Evolutionary conservation across 2,797 vertebrate species (phyloP), one percentile per base, ranked within the genome.

Genomic region (Oryzias sinensis): DNA sequence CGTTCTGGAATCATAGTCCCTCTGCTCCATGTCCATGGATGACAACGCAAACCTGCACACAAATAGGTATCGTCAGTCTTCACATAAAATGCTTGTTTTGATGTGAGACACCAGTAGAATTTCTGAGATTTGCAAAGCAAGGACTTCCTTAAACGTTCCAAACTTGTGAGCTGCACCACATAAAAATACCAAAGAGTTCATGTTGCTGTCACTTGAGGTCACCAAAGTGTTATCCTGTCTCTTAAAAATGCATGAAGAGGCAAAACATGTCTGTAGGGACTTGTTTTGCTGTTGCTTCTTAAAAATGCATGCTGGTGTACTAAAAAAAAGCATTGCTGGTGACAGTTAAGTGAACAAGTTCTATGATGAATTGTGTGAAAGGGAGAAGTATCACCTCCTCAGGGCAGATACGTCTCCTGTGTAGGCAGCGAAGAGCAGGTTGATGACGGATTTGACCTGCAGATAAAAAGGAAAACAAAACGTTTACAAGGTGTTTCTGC

Each of bases 391-490:
- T 82, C 61, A 99, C 97, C 97, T 97, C 81, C 97, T 93, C 62
- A 99, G 93, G 0, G 97, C 97, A 44, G 97, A 97, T 1, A 95
- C 94, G 6, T 99, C 97, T 70, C 97, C 97, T 0, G 95, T 98
- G 79, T 95, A 99, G 14, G 97, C 97, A 43, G 97, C 95, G 50
- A 99, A 99, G 80, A 99, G 89, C 72, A 99, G 94, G 79, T 98
- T 98, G 83, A 99, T 97, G 57, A 99, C 97, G n/a, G 97, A 97
- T 81, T 98, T 99, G 64, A 97, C 97, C 97, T 99, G 89, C 27
- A 49, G 55, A 69, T 0, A 49, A 16, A 61, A 53, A 25, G 44
- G 65, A 11, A 37, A 24, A 74, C 16, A 65, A 43, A 69, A 58
- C 16, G 40, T 62, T 65, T 56, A 46, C 45, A 62, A 43, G 20